Evolutionary conservation across 2,888 invertebrate genomes (phyloP), one percentile per base, ranked within the genome.

Genomic region (Pegoplata infirma): DNA sequence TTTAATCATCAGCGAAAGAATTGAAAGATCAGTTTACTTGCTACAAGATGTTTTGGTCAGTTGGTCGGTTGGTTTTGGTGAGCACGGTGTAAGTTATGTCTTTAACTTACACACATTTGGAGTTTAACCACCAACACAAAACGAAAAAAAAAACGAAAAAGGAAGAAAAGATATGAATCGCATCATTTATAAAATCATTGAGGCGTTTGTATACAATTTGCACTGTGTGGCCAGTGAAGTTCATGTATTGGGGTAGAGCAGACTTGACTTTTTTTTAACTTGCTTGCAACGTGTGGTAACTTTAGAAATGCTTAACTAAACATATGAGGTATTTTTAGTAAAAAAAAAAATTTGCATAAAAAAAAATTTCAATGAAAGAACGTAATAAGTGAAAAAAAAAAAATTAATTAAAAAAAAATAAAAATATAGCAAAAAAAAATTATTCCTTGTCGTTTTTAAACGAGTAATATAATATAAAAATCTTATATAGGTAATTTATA

Each of bases 151-250:
- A 53, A 74, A 55, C 23, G 46, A 67, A 61, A 51, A 32, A 49
- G 25, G 51, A 64, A 77, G 51, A 73, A 40, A 68, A 32, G 59
- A 74, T 75, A 71, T 46, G 25, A 66, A 71, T 71, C 75, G 61
- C 71, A 74, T 79, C 69, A 71, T 79, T 79, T 79, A 74, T 75
- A 67, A 71, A 74, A 73, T 77, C 77, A 73, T 68, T 68, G 73
- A 73, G 77, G 77, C 77, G 73, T 79, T 79, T 67, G 66, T 74
- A 61, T 61, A 40, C 66, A 75, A 74, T 79, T 79, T 79, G 66
- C 78, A 79, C 66, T 79, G 78, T 79, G 78, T 79, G 78, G 74
- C 49, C 78, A 78, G 40, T 47, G 5, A 58, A 36, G 63, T 56
- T 49, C 47, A 63, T 49, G 47, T 28, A 47, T 47, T 63, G 47